phyloP scores from a whole-genome alignment of 2,888 invertebrate species.

The Pollenia amentaria region DNA sequence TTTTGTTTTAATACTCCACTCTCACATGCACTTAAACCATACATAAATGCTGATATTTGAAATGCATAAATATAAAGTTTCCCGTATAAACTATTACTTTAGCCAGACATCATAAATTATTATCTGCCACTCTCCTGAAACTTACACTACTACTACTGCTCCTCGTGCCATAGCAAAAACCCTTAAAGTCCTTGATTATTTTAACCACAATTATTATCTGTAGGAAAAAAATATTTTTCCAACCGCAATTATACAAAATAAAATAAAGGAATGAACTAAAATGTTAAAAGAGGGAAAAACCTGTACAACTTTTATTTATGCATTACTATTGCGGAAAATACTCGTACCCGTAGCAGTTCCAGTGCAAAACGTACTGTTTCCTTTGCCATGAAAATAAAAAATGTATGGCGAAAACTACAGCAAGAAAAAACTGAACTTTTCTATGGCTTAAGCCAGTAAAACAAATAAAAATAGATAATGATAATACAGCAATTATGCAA shows the following conservation, averaged over 20 bases:
- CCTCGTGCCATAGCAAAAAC: not conserved
- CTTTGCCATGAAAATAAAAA: constrained; percentile 28
- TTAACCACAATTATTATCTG: constrained; percentile 66
- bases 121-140: constrained; percentile 35
- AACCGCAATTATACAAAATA: constrained; percentile 69
- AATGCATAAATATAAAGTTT: constrained; percentile 32
- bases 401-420: not conserved
- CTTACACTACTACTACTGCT: not conserved
- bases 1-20: not conserved
- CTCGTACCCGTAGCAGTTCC: not conserved
- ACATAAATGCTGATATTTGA: constrained; percentile 29
- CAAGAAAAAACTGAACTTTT: constrained; percentile 9
- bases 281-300: constrained; percentile 20
- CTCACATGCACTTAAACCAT: not conserved
- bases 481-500: constrained; percentile 78
- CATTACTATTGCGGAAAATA: constrained; percentile 49
- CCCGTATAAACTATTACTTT: constrained; percentile 50
- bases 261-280: constrained; percentile 27
- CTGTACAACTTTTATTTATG: constrained; percentile 58
- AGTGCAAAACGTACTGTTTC: constrained; percentile 1
- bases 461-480: constrained; percentile 63
- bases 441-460: constrained; percentile 16
- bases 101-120: constrained; percentile 68
- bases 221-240: constrained; percentile 37
- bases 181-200: constrained; percentile 65